These are phyloP conservation scores for Neomorphus geoffroyi DNA, from an alignment of 2,797 vertebrate genomes.

Conservation along the genomic window DNA sequence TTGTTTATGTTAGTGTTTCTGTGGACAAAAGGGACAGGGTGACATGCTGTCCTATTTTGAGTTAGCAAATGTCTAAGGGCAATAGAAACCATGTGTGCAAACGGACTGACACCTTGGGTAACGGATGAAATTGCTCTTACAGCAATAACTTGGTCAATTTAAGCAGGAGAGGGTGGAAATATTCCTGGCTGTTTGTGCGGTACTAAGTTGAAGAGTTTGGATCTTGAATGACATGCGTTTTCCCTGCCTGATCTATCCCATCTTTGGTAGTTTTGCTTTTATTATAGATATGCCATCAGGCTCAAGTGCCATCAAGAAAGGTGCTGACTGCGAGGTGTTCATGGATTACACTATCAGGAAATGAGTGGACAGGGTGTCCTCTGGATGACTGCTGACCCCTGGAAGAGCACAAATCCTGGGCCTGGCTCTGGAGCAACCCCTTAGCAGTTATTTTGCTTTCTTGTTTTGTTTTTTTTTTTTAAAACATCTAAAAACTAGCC, in stretches of 20 bases:
- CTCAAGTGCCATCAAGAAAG: background rate
- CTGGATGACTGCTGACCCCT: background rate
- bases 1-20: background rate
- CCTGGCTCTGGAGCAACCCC: background rate
- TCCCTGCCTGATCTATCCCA: background rate
- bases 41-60: background rate
- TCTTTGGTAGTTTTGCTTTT: background rate
- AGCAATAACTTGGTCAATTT: background rate
- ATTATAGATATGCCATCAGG: background rate
- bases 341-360: background rate
- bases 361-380: background rate
- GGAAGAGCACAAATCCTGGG: background rate
- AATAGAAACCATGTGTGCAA: conserved; percentile 1
- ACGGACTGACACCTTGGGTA: background rate
- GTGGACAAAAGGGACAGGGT: background rate
- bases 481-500: background rate
- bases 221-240: accelerated
- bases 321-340: background rate
- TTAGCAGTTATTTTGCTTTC: background rate
- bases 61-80: background rate
- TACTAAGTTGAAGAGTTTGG: background rate
- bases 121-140: background rate
- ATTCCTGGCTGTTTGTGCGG: background rate
- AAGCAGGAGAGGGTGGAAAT: background rate
- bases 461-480: background rate